Percentiles rank a stretch among this genome's conserved stretches.
These are phyloP conservation scores for Cyphomyrus plagiostoma DNA, from an alignment of 2,113 vertebrate genomes.

Conservation along the genomic window DNA sequence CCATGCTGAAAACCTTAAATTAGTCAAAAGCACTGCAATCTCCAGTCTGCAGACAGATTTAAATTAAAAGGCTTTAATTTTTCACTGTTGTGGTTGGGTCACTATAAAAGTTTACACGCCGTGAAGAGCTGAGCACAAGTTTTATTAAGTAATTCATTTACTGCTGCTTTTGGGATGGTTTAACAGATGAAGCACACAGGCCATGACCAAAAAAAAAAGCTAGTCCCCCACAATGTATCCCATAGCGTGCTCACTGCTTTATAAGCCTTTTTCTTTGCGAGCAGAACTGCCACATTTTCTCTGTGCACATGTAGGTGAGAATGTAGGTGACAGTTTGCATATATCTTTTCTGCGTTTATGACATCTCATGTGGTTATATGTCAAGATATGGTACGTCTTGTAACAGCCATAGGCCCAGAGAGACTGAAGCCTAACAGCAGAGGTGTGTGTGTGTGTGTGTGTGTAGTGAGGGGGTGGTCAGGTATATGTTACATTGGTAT, in stretches of 20 bases:
- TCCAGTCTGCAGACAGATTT: background rate
- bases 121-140: background rate
- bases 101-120: background rate
- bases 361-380: background rate
- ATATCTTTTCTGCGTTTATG: background rate
- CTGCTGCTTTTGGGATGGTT: background rate
- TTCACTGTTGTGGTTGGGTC: background rate
- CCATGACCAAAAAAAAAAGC: background rate
- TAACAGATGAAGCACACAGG: background rate
- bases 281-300: background rate
- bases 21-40: background rate
- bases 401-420: background rate
- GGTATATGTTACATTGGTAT: too few relatives aligned
- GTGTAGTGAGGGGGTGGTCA: background rate
- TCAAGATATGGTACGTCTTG: background rate
- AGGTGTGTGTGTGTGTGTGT: background rate
- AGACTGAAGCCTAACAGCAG: background rate
- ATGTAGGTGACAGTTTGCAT: background rate
- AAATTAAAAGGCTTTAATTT: background rate
- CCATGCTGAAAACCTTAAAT: background rate
- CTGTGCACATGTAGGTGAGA: background rate
- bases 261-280: background rate
- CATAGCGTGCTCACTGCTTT: background rate
- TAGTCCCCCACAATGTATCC: background rate
- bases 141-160: slow-evolving; percentile 2